phyloP scores from a whole-genome alignment of 2,888 invertebrate genomes.

The Metellina segmentata region DNA sequence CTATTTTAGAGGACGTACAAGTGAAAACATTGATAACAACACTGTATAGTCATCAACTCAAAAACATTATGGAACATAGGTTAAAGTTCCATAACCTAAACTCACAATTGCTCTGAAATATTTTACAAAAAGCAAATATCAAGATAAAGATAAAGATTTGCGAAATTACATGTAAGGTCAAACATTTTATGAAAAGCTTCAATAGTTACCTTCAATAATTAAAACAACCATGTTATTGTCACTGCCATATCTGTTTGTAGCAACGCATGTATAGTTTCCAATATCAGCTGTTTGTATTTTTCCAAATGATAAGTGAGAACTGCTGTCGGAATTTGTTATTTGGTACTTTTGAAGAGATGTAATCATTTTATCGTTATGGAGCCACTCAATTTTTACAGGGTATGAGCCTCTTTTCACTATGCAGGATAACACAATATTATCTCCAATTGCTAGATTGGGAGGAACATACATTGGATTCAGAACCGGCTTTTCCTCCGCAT shows the following conservation, averaged over 20 bases:
- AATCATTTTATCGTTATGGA: slow-evolving; percentile 34
- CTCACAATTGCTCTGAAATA: neutral
- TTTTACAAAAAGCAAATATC: neutral
- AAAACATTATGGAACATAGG: too few relatives aligned
- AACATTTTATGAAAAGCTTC: neutral
- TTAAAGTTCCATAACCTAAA: neutral
- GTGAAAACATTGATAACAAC: too few relatives aligned
- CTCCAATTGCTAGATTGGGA: slow-evolving; percentile 51
- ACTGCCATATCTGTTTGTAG: slow-evolving; percentile 13
- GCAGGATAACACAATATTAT: slow-evolving; percentile 46
- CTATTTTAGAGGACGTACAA: too few relatives aligned
- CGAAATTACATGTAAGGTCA: too few relatives aligned
- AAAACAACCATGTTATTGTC: slow-evolving; percentile 37
- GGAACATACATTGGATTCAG: slow-evolving; percentile 66
- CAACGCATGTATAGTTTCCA: slow-evolving; percentile 70
- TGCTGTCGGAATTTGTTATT: slow-evolving; percentile 30
- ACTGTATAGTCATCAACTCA: too few relatives aligned
- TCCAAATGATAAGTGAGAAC: slow-evolving; percentile 44
- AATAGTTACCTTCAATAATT: slow-evolving; percentile 50
- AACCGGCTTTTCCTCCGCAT: slow-evolving; percentile 36
- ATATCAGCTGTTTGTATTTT: slow-evolving; percentile 57
- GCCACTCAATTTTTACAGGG: slow-evolving; percentile 60
- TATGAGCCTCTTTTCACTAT: slow-evolving; percentile 55
- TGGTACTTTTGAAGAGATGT: slow-evolving; percentile 9
- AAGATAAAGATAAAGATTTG: neutral